Conservation (phyloP, 2,888 invertebrate species). For the Oscheius myriophilus region DNA sequence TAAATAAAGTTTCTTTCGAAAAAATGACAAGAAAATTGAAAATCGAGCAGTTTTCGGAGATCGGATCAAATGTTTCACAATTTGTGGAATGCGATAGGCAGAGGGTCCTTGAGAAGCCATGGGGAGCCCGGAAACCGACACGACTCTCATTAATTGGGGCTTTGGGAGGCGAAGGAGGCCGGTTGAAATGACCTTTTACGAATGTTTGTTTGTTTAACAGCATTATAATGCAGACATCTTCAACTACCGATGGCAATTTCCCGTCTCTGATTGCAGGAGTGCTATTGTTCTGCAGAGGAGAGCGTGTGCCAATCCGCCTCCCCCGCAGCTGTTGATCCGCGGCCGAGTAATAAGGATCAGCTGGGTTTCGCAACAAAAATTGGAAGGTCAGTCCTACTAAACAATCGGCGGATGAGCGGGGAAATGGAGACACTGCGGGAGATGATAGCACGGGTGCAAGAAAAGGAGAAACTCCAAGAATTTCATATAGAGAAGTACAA, state of each 20-base stretch:
- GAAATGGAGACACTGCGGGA: not conserved
- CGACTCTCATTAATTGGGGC: too few species aligned
- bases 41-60: not conserved
- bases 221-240: not conserved
- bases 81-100: not conserved
- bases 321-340: not conserved
- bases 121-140: not conserved
- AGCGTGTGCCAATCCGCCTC: not conserved
- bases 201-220: too few species aligned
- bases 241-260: too few species aligned
- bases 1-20: not conserved
- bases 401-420: not conserved
- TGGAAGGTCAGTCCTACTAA: slow-evolving; percentile 7
- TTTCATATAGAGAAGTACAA: too few species aligned
- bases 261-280: too few species aligned
- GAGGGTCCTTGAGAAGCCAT: not conserved
- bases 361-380: slow-evolving; percentile 22
- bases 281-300: too few species aligned
- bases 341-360: slow-evolving; percentile 24
- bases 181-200: too few species aligned
- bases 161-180: too few species aligned
- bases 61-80: not conserved
- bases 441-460: not conserved
- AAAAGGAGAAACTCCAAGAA: too few species aligned
- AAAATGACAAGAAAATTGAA: not conserved